Evolutionary conservation across 2,888 invertebrate species (phyloP).

Genomic region (Halictus ligatus): DNA sequence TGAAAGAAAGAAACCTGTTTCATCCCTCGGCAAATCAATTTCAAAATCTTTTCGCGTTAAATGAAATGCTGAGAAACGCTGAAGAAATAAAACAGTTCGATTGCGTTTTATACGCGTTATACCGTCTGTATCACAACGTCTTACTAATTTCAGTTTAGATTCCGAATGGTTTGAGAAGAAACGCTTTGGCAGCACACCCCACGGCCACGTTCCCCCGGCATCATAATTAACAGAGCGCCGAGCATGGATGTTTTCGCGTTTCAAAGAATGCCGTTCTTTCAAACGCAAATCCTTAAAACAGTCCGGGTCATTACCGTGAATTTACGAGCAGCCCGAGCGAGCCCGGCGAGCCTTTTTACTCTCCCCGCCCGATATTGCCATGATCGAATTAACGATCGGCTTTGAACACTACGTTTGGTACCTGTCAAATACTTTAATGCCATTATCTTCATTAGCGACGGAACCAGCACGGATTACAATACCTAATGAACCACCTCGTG

Average conservation of each 20-base stretch:
- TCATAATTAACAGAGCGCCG: background rate
- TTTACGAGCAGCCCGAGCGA: constrained; percentile 43
- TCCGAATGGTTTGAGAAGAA: background rate
- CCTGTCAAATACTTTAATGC: constrained; percentile 81
- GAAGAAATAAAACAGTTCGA: no score
- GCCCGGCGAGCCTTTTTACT: constrained; percentile 55
- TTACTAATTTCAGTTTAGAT: background rate
- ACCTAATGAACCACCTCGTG: constrained; percentile 83
- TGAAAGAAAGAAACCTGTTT: background rate
- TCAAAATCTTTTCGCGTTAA: background rate
- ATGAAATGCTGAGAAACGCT: no score
- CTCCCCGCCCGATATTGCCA: constrained; percentile 64
- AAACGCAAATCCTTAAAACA: constrained; percentile 35
- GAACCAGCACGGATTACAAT: constrained; percentile 82
- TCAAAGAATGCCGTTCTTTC: constrained; percentile 5
- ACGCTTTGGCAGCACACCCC: background rate
- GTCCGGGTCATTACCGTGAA: constrained; percentile 55
- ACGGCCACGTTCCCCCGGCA: no score
- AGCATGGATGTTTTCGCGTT: background rate
- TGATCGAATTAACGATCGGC: constrained; percentile 79
- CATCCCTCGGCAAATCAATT: no score
- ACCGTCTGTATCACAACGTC: no score
- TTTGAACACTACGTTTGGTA: constrained; percentile 75
- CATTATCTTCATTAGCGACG: constrained; percentile 83
- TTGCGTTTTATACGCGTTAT: no score